Percentiles rank a stretch among this genome's conserved stretches.
phyloP scores from a whole-genome alignment of 2,888 invertebrate genomes.

The Metellina segmentata region DNA sequence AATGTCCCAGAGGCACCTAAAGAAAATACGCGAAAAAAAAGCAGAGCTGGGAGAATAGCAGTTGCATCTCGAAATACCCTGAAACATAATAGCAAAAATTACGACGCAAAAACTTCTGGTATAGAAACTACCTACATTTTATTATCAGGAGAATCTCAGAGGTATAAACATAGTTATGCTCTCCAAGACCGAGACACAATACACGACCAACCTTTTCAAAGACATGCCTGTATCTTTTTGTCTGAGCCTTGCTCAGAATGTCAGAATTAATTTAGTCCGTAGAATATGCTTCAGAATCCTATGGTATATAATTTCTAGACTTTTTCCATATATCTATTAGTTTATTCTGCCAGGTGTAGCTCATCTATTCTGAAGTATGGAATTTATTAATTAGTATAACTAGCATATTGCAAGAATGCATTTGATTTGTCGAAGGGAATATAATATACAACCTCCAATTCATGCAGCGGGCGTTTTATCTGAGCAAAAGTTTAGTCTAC shows the following conservation, averaged over 20 bases:
- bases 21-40: background rate
- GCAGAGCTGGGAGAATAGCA: background rate
- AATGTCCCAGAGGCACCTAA: background rate
- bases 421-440: background rate
- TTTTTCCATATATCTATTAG: background rate
- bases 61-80: background rate
- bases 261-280: constrained; percentile 4
- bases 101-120: background rate
- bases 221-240: background rate
- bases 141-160: constrained; percentile 27
- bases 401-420: background rate
- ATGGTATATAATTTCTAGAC: background rate
- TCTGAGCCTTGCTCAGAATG: background rate
- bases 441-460: background rate
- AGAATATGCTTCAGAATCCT: too few species aligned
- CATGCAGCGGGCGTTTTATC: background rate
- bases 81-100: constrained; percentile 24
- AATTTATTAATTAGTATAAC: constrained; percentile 17
- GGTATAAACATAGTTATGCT: background rate
- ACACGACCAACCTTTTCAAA: background rate
- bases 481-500: background rate
- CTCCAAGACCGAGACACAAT: too few species aligned
- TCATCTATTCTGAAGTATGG: background rate
- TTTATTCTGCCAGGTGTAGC: background rate
- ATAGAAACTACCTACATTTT: constrained; percentile 21